phyloP scores from a whole-genome alignment of 2,888 invertebrate genomes.

The Drosophila tripunctata region DNA sequence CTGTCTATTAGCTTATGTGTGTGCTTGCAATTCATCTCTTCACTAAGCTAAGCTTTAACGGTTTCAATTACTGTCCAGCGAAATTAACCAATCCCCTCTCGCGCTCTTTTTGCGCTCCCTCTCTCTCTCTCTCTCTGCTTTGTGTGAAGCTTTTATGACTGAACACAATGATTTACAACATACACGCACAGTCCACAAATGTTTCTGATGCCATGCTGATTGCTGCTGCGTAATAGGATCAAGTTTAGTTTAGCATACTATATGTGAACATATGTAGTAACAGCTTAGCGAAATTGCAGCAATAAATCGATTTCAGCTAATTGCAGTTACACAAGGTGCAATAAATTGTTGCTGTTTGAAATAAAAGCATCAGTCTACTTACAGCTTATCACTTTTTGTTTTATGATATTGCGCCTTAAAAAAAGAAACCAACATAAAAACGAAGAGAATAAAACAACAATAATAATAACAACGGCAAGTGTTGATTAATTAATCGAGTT shows the following conservation, averaged over 20 bases:
- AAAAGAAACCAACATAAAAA: slow-evolving; percentile 33
- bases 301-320: neutral
- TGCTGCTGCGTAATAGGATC: neutral
- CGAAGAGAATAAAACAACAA: slow-evolving; percentile 27
- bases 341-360: neutral
- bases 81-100: slow-evolving; percentile 10
- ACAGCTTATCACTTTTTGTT: neutral
- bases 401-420: slow-evolving; percentile 22
- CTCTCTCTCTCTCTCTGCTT: neutral
- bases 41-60: slow-evolving; percentile 59
- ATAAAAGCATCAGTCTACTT: neutral
- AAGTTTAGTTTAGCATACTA: too few relatives aligned
- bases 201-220: neutral
- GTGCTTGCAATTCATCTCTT: slow-evolving; percentile 45
- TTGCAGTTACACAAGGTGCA: neutral
- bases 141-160: slow-evolving; percentile 56
- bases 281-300: neutral
- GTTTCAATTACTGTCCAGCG: slow-evolving; percentile 63
- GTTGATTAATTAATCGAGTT: slow-evolving; percentile 77
- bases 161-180: slow-evolving; percentile 16
- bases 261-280: too few relatives aligned
- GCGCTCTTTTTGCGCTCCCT: neutral
- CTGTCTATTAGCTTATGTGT: slow-evolving; percentile 18
- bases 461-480: slow-evolving; percentile 26
- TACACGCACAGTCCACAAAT: neutral